Evolutionary conservation across 2,888 invertebrate species (phyloP).

Genomic region (Dyspetes luteomarginatus): DNA sequence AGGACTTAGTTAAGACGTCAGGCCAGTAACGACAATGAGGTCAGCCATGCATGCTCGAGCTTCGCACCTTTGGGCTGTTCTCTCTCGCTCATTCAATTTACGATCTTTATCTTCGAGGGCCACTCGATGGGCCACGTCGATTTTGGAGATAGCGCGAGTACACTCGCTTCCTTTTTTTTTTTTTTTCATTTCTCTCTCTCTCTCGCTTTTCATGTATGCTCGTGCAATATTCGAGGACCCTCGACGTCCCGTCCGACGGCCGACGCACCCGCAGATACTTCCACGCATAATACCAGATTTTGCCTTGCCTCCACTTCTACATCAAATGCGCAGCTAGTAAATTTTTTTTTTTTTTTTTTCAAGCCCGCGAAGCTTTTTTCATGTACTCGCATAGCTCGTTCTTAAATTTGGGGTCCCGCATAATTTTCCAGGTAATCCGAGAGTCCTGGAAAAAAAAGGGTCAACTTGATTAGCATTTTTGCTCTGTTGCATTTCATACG

Average conservation of each 20-base stretch:
- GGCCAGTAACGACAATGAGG: slow-evolving; percentile 78
- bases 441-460: slow-evolving; percentile 45
- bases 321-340: slow-evolving; percentile 46
- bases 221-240: slow-evolving; percentile 75
- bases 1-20: slow-evolving; percentile 82
- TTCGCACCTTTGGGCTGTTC: slow-evolving; percentile 80
- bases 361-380: slow-evolving; percentile 4
- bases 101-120: slow-evolving; percentile 83
- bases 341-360: background rate
- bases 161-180: slow-evolving; percentile 44
- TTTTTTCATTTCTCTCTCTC: background rate
- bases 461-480: slow-evolving; percentile 56
- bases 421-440: slow-evolving; percentile 59
- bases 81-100: slow-evolving; percentile 71
- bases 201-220: background rate
- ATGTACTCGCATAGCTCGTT: background rate
- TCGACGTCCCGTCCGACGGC: slow-evolving; percentile 71
- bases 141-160: slow-evolving; percentile 79
- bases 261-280: slow-evolving; percentile 65
- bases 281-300: slow-evolving; percentile 31
- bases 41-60: slow-evolving; percentile 80
- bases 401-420: slow-evolving; percentile 24
- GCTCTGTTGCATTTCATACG: slow-evolving; percentile 6
- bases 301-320: slow-evolving; percentile 2
- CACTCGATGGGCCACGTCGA: slow-evolving; percentile 81